Percentiles rank a stretch among this genome's conserved stretches.
phyloP scores from a whole-genome alignment of 2,113 vertebrate species.

The Xyliphius kryptos region DNA sequence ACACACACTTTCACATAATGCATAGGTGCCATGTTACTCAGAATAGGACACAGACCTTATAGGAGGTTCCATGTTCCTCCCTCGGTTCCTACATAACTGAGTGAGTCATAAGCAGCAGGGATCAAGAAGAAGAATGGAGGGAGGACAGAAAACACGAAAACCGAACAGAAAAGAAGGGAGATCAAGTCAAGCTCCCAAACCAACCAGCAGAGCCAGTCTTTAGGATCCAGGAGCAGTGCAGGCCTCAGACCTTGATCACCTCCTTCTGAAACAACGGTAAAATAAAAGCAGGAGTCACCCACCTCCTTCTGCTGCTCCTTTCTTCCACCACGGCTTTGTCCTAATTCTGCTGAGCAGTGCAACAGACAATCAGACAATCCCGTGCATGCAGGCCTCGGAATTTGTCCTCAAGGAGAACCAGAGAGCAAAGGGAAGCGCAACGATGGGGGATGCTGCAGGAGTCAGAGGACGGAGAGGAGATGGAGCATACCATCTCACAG shows the following conservation, averaged over 20 bases:
- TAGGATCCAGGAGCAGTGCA: background rate
- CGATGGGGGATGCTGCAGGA: slow-evolving; percentile 32
- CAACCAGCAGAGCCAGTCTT: too few species aligned
- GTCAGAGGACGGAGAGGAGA: slow-evolving; percentile 26
- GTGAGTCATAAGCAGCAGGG: slow-evolving; percentile 38
- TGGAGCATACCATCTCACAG: slow-evolving; percentile 28
- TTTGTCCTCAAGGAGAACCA: slow-evolving; percentile 43
- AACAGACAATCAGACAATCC: background rate
- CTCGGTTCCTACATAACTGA: slow-evolving; percentile 14
- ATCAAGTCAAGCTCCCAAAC: background rate
- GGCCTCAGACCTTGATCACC: background rate
- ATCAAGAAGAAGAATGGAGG: background rate
- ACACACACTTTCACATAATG: background rate
- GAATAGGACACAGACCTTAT: too few species aligned
- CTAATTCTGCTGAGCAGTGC: background rate
- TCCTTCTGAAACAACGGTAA: background rate
- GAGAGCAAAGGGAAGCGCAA: slow-evolving; percentile 24
- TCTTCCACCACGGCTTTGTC: background rate
- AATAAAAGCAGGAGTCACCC: slow-evolving; percentile 12
- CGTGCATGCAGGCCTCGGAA: slow-evolving; percentile 13
- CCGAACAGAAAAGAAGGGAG: background rate
- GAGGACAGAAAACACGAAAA: background rate
- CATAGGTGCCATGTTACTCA: too few species aligned
- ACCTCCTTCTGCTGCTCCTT: slow-evolving; percentile 18
- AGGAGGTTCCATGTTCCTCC: background rate